phyloP scores from a whole-genome alignment of 2,888 invertebrate species.

The Bombylius discolor region DNA sequence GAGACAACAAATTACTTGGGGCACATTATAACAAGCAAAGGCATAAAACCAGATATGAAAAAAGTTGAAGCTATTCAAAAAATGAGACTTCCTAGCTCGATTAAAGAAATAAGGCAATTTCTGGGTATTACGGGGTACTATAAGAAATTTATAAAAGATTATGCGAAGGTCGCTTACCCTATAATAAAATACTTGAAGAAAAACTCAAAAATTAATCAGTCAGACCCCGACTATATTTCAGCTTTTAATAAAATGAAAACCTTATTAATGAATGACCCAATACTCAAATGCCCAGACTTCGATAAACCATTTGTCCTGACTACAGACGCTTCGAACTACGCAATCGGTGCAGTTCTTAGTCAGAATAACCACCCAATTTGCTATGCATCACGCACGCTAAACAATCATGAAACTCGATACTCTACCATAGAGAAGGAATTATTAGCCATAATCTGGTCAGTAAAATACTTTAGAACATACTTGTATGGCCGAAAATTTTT shows the following conservation, averaged over 20 bases:
- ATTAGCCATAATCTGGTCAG: conserved; percentile 4
- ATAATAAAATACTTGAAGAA: conserved; percentile 6
- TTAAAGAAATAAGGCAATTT: conserved; percentile 1
- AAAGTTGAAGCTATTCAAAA: neutral
- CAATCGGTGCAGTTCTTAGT: conserved; percentile 3
- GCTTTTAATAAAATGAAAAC: too few relatives aligned
- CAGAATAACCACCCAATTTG: conserved; percentile 1
- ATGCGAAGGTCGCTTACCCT: conserved; percentile 4
- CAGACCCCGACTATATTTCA: too few relatives aligned
- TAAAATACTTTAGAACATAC: conserved; percentile 1
- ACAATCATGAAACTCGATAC: conserved; percentile 3
- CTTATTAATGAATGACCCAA: neutral
- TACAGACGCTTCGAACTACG: conserved; percentile 4
- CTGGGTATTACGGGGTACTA: conserved; percentile 6
- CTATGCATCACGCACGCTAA: conserved; percentile 1
- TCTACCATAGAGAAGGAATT: conserved; percentile 2
- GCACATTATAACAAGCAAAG: neutral
- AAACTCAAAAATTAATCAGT: too few relatives aligned
- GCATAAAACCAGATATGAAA: neutral
- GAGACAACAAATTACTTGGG: neutral
- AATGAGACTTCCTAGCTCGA: neutral
- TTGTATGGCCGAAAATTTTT: neutral
- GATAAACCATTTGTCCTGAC: conserved; percentile 4
- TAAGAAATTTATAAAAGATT: conserved; percentile 5
- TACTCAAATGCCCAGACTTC: conserved; percentile 1